Evolutionary conservation across 2,888 invertebrate genomes (phyloP).

Genomic region (Troides helena): DNA sequence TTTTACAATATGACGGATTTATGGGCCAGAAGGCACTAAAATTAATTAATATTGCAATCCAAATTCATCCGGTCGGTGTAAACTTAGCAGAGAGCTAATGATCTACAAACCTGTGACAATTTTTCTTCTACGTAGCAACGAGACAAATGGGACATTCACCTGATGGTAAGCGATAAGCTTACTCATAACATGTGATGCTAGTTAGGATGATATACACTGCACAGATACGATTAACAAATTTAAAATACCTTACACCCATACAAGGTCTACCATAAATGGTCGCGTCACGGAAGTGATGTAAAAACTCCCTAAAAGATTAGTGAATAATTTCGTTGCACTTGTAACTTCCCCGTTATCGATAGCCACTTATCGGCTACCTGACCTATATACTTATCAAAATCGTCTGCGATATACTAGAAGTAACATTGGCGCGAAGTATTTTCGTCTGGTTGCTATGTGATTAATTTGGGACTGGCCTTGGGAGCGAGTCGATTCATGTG

Average conservation of each 20-base stretch:
- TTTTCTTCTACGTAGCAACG: too few species aligned
- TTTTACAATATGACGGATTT: neutral
- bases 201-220: too few species aligned
- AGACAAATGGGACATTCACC: neutral
- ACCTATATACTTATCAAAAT: constrained; percentile 18
- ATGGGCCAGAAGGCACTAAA: too few species aligned
- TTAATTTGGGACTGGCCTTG: constrained; percentile 21
- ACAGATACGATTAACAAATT: too few species aligned
- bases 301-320: neutral
- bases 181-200: too few species aligned
- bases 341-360: neutral
- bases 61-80: too few species aligned
- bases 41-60: too few species aligned
- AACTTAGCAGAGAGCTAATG: too few species aligned
- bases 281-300: neutral
- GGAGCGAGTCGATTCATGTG: constrained; percentile 12
- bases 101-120: too few species aligned
- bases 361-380: constrained; percentile 21
- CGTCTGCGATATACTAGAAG: constrained; percentile 3
- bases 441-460: constrained; percentile 22
- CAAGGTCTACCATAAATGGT: neutral
- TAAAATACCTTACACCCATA: neutral
- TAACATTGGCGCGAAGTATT: neutral
- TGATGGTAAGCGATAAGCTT: too few species aligned
- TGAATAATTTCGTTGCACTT: neutral